Evolutionary conservation across 2,888 invertebrate species (phyloP).

Genomic region (Lissocephala sabroskyi): DNA sequence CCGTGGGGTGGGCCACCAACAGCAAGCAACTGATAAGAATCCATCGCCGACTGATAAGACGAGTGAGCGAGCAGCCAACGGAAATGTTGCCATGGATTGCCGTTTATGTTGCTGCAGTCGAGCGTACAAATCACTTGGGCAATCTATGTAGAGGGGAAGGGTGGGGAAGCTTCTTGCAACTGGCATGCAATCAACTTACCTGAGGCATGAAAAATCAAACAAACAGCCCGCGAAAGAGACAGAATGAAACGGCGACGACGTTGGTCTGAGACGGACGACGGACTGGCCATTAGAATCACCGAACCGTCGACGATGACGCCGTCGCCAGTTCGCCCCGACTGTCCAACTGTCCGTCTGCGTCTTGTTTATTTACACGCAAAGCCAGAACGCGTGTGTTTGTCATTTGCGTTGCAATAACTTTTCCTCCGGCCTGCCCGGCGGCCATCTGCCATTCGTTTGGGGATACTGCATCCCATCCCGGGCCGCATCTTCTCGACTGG

Average conservation of each 20-base stretch:
- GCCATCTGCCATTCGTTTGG: conserved; percentile 41
- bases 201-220: conserved; percentile 5
- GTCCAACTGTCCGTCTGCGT: conserved; percentile 16
- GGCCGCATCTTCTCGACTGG: too few relatives aligned
- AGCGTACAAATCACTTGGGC: too few relatives aligned
- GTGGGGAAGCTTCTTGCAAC: too few relatives aligned
- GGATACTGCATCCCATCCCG: too few relatives aligned
- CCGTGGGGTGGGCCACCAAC: too few relatives aligned
- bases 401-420: conserved; percentile 60
- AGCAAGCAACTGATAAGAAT: too few relatives aligned
- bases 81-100: too few relatives aligned
- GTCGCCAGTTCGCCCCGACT: conserved; percentile 8
- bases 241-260: background rate
- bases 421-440: conserved; percentile 18
- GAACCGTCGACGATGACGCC: background rate
- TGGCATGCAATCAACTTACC: background rate
- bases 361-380: conserved; percentile 38
- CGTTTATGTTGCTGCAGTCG: too few relatives aligned
- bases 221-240: background rate
- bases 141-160: too few relatives aligned
- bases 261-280: background rate
- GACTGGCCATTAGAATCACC: background rate
- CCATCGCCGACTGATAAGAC: too few relatives aligned
- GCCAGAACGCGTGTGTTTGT: conserved; percentile 34
- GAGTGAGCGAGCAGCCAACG: too few relatives aligned